A percentile compares a stretch with the other conserved stretches of the same genome.
Evolutionary conservation across 2,113 vertebrate species (phyloP).

Genomic region (Platysternon megacephalum): DNA sequence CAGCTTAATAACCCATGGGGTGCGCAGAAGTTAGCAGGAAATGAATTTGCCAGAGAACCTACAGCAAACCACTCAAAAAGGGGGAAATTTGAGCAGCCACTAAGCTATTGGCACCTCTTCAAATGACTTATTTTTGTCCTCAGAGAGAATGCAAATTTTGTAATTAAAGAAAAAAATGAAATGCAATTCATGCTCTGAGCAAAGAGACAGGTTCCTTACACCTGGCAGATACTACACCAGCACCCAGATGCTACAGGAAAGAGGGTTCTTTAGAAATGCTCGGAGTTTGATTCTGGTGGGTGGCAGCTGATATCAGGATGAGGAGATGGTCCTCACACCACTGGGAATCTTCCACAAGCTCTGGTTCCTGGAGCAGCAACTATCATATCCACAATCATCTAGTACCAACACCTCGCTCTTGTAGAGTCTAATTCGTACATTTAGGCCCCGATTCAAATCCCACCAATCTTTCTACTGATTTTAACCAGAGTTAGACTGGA

Average conservation of each 20-base stretch:
- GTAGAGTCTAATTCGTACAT: background rate
- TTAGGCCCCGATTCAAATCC: background rate
- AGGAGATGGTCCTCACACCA: background rate
- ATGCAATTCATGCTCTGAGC: background rate
- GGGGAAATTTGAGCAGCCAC: background rate
- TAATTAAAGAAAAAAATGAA: background rate
- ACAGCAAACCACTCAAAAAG: background rate
- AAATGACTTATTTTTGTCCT: background rate
- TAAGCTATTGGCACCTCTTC: background rate
- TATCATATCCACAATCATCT: too few relatives aligned
- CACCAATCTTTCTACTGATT: background rate
- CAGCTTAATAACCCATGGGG: background rate
- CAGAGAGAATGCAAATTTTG: background rate
- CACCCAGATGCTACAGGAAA: background rate
- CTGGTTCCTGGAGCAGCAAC: background rate
- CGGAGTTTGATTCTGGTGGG: rapidly evolving
- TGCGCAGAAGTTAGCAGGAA: background rate
- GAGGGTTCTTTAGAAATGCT: background rate
- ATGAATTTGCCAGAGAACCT: background rate
- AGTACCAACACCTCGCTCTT: rapidly evolving
- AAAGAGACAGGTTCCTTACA: background rate
- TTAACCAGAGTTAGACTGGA: background rate
- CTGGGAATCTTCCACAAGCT: rapidly evolving
- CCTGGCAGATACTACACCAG: background rate
- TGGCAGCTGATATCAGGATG: background rate